Conservation (phyloP, 2,113 vertebrate species). For the Ameiurus melas region DNA sequence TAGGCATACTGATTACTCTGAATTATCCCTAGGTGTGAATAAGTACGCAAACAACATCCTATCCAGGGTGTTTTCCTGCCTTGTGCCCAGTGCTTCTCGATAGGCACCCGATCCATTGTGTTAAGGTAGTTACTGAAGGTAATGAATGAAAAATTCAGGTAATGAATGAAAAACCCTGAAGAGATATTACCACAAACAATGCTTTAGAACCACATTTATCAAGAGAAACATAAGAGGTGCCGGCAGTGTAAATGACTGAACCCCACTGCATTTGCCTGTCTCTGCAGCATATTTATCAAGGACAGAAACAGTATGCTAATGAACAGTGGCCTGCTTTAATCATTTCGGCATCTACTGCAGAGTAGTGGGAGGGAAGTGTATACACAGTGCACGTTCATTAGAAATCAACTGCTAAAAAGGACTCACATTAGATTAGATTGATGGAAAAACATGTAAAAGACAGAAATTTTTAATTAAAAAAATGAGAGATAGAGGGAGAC, state of each 20-base stretch:
- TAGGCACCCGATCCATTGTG: not conserved
- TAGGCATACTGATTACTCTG: not conserved
- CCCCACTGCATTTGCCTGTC: not conserved
- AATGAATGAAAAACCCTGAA: not conserved
- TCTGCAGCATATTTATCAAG: constrained; percentile 32
- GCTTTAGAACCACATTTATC: constrained; percentile 17
- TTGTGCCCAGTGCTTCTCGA: not conserved
- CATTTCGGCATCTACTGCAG: not conserved
- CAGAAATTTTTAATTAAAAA: not conserved
- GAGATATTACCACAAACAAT: constrained; percentile 32
- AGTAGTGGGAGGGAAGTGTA: not conserved
- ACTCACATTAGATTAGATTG: not conserved
- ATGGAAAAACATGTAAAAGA: not conserved
- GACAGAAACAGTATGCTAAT: constrained; percentile 32
- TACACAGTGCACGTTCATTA: not conserved
- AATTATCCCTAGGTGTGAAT: not conserved
- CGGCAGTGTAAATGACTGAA: constrained; percentile 3
- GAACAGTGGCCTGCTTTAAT: constrained; percentile 18
- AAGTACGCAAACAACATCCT: not conserved
- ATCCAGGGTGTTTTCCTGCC: not conserved
- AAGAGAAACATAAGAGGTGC: not conserved
- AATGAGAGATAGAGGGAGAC: too few relatives aligned
- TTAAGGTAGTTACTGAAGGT: not conserved
- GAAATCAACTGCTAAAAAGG: not conserved
- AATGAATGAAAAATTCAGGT: not conserved